Base-by-base conservation (phyloP, 1,140 invertebrate genomes). In the Drosophila murphyi region DNA sequence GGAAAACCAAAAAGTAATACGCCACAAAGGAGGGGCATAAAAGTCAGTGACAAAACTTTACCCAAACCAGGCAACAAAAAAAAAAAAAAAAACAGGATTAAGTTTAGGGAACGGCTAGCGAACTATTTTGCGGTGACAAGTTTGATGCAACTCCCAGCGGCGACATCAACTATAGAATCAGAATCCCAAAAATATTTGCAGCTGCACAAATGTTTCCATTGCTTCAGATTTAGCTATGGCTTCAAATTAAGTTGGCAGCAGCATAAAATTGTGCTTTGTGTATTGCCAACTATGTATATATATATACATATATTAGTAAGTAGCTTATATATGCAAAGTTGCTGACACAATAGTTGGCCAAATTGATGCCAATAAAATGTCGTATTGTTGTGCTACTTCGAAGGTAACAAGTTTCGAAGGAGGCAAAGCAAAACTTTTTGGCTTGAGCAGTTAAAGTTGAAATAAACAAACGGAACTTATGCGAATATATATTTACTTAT, bases 101-200 rank as follows among this genome's bases (percentile, higher is more conserved):
- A 74, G 76, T 75, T 52, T 72, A 72, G 67, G 61, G 63, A 82
- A 87, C 63, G 72, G 48, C 70, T 61, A 43, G 57, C 39, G 71
- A 88, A 82, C 82, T 88, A 87, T 88, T 74, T 76, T 72, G 73
- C 60, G 76, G 83, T 63, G 72, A 87, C 78, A 70, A 55, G 75
- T 85, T 85, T 85, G 81, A 85, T 77, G 73, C 62, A 71, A 74
- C 61, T 78, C 67, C 62, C 61, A 56, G 48, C 48, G 41, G 67
- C 34, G 35, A 59, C 34, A 35, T 10, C 20, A 35, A 35, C 52
- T 10, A 37, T 37, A 31, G 31, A 5, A 34, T 72, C 65, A 55
- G 59, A 82, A 83, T 74, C 65, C 50, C 73, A 85, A 85, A 86
- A 78, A 86, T 78, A 86, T 85, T 69, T 85, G 64, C 68, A 76